These are phyloP conservation scores for Salmo trutta DNA, from an alignment of 2,797 vertebrate species.

Conservation along the genomic window DNA sequence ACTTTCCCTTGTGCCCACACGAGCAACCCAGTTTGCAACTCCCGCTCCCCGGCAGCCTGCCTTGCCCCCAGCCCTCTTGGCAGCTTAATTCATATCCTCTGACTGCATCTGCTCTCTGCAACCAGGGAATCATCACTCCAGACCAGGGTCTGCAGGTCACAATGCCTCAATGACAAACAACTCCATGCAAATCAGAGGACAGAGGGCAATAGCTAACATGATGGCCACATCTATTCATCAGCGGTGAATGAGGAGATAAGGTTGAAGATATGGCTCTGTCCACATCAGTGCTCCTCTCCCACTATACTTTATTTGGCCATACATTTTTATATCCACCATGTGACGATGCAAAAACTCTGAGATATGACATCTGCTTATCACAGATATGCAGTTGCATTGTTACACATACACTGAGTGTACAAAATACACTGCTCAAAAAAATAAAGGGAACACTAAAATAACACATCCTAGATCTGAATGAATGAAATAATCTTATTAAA, in stretches of 20 bases:
- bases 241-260: background rate
- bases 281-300: background rate
- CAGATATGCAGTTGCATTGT: background rate
- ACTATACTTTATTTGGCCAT: background rate
- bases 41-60: background rate
- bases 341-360: background rate
- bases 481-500: too few relatives aligned
- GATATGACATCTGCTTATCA: background rate
- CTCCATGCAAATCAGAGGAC: conserved; percentile 24
- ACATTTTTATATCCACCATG: too few relatives aligned
- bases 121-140: conserved; percentile 51
- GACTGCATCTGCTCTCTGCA: conserved; percentile 43
- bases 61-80: conserved; percentile 29
- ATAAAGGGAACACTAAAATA: too few relatives aligned
- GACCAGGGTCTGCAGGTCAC: conserved; percentile 44
- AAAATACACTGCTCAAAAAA: too few relatives aligned
- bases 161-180: conserved; percentile 52
- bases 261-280: background rate
- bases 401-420: too few relatives aligned
- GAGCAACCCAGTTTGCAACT: conserved; percentile 17
- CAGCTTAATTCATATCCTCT: conserved; percentile 53
- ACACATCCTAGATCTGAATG: too few relatives aligned
- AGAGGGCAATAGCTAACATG: conserved; percentile 18
- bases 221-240: background rate
- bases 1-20: conserved; percentile 36